Conservation (phyloP, 2,113 vertebrate genomes). For the Alectura lathami region DNA sequence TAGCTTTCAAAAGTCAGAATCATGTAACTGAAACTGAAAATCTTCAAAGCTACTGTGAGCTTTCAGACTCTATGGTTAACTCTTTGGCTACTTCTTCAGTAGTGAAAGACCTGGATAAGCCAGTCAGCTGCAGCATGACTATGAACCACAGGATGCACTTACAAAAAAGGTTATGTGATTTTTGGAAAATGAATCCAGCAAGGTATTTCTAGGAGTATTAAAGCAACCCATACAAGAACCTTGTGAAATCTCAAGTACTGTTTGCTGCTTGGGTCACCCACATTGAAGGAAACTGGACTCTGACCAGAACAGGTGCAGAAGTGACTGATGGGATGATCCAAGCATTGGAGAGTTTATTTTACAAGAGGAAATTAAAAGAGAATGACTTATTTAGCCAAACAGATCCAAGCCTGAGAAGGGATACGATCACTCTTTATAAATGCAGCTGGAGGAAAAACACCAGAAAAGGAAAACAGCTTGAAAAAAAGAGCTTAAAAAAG, state of each 20-base stretch:
- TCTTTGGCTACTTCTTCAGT: neutral
- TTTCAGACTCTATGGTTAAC: neutral
- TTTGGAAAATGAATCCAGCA: neutral
- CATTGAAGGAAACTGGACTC: neutral
- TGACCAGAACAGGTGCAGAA: constrained; percentile 33
- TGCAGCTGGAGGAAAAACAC: constrained; percentile 54
- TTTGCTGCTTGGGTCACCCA: neutral
- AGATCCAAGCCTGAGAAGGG: constrained; percentile 10
- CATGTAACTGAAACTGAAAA: neutral
- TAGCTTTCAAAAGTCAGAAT: neutral
- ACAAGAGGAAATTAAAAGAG: constrained; percentile 65
- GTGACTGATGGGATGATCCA: constrained; percentile 14
- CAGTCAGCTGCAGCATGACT: neutral
- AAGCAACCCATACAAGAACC: neutral
- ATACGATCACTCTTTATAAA: constrained; percentile 41
- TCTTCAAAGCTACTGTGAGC: neutral
- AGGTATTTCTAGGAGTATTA: neutral
- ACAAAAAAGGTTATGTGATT: neutral
- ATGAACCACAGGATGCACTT: neutral
- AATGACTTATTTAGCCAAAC: constrained; percentile 46
- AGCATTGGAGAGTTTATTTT: constrained; percentile 50
- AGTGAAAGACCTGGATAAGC: neutral
- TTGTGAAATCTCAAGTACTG: neutral
- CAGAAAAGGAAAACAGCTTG: constrained; percentile 6
- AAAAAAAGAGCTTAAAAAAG: too few relatives aligned